Evolutionary conservation across 2,888 invertebrate species (phyloP).

Genomic region (Platycheirus albimanus): DNA sequence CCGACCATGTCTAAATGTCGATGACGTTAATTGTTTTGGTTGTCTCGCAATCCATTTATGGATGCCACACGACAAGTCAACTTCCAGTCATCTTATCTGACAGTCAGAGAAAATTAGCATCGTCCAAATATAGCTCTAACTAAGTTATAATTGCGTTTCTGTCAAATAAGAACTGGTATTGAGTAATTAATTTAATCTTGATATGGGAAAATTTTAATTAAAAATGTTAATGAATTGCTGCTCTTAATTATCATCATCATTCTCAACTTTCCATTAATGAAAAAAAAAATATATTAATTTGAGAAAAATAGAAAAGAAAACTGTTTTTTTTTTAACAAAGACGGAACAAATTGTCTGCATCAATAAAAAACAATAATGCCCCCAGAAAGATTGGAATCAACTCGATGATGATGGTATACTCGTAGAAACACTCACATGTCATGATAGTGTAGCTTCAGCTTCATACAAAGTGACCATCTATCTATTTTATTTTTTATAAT

Average conservation of each 20-base stretch:
- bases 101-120: constrained; percentile 12
- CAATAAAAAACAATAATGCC: constrained; percentile 15
- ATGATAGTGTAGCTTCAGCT: too few relatives aligned
- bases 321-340: constrained; percentile 27
- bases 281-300: constrained; percentile 37
- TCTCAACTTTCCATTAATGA: constrained; percentile 44
- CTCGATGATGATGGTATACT: constrained; percentile 21
- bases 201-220: constrained; percentile 27
- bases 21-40: constrained; percentile 1
- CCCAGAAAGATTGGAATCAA: constrained; percentile 41
- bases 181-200: constrained; percentile 31
- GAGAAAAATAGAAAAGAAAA: neutral
- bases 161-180: constrained; percentile 12
- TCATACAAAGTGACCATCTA: constrained; percentile 11
- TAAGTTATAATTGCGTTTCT: neutral
- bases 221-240: constrained; percentile 40
- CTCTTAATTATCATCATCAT: constrained; percentile 40
- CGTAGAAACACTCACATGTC: constrained; percentile 1
- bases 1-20: neutral
- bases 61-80: neutral
- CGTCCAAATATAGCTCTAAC: neutral
- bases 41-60: neutral
- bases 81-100: neutral
- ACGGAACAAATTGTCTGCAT: constrained; percentile 46
- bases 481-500: constrained; percentile 41